Evolutionary conservation across 1,140 invertebrate species (phyloP), one percentile per base, ranked within the genome.

Genomic region (Drosophila yakuba): DNA sequence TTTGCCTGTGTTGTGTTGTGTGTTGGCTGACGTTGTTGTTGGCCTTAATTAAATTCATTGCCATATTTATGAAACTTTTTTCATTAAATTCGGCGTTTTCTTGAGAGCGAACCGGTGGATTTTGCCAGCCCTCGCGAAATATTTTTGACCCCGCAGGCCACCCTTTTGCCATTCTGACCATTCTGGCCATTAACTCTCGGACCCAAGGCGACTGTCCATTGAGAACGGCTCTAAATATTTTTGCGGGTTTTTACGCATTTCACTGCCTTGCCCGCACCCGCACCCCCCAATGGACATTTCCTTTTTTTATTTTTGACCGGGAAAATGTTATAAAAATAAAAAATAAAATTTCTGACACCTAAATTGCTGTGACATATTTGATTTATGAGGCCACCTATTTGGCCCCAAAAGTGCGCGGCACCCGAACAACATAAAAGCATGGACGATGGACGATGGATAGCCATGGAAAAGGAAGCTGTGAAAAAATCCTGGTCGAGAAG

Each of bases 331-430:
- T 89, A 89, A 89, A 89, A 89, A 80, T 81, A 78, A 78, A 78
- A 78, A 80, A 77, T 77, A 88, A 89, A 88, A 89, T 84, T 89
- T 89, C 73, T 89, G 84, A 89, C 84, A 89, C 84, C 84, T 89
- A 89, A 89, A 89, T 89, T 89, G 84, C 84, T 89, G 84, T 89
- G 84, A 89, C 84, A 89, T 89, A 89, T 89, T 89, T 89, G 84
- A 89, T 89, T 89, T 89, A 89, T 89, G 84, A 89, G 84, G 84
- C 84, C 84, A 89, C 84, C 84, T 89, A 89, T 89, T 89, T 89
- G 84, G 84, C 64, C 84, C 83, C 77, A 84, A 77, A 86, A 82
- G 78, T 76, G 69, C 78, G 74, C 74, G 73, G 44, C 51, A 62
- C 50, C 77, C 28, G 43, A 78, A 36, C 28, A 62, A 78, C 74